These are phyloP conservation scores for Buceros bicornis DNA, from an alignment of 2,797 vertebrate genomes.

Conservation along the genomic window DNA sequence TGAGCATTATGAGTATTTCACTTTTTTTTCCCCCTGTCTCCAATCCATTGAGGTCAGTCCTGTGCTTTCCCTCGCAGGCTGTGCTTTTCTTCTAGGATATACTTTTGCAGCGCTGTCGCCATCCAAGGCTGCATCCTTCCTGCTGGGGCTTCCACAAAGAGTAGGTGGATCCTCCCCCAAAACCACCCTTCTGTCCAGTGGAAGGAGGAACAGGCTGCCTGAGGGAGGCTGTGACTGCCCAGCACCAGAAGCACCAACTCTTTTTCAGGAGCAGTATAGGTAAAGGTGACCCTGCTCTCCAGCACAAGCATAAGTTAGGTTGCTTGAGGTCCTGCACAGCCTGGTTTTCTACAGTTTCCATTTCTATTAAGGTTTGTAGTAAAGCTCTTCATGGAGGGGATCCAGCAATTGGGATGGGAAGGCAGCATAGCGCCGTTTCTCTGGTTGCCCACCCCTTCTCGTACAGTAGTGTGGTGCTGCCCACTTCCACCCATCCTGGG, in stretches of 20 bases:
- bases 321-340: not conserved
- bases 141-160: not conserved
- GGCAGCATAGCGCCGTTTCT: not conserved
- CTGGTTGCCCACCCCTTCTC: not conserved
- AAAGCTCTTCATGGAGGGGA: not conserved
- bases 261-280: no score
- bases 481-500: not conserved
- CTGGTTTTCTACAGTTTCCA: not conserved
- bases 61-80: not conserved
- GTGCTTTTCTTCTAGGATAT: not conserved
- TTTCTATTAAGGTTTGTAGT: not conserved
- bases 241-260: not conserved
- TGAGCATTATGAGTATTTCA: not conserved
- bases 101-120: not conserved
- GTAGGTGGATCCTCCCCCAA: not conserved
- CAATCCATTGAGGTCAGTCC: not conserved
- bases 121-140: not conserved
- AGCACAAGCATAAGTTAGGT: not conserved
- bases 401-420: not conserved
- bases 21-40: not conserved
- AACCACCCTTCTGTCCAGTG: not conserved
- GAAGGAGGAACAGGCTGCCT: not conserved
- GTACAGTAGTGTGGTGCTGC: not conserved
- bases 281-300: not conserved
- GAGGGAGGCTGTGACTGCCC: rapidly evolving